Base-by-base conservation (phyloP, 2,888 invertebrate species). In the Pyrocoelia pectoralis region DNA sequence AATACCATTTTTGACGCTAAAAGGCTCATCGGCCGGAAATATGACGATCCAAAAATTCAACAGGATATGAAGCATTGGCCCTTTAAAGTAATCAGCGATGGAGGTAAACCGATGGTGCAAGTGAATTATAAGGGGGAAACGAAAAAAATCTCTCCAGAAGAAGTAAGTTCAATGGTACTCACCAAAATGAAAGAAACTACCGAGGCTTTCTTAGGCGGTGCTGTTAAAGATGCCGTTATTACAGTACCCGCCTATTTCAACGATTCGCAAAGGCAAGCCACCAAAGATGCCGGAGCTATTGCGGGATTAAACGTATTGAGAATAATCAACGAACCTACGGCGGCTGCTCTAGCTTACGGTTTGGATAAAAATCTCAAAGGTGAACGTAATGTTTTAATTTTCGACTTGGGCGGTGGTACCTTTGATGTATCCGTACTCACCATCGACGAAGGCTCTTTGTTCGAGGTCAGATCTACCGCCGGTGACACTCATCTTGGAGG, bases 51-150 rank as follows among this genome's bases (percentile, higher is more conserved):
- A 0, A 88, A 89, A 71, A 91, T 93, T 43, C 91, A 92, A 75
- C 84, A 85, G 28, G 93, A 94, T 78, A 89, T 92, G 85, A 91
- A 91, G 74, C 89, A 90, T 72, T 94, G 94, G 94, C 92, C 94
- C 1, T 94, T 94, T 81, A 86, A 86, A 71, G 89, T 92, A 4
- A 76, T 89, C 66, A 88, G 80, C 72, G 89, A 89, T 56, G 79
- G 82, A 51, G 84, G 87, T 48, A 89, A 89, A 73, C 89, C 89
- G 1, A 89, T 88, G 76, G 87, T 90, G 56, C 84, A 87, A 74
- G 85, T 89, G 0, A 87, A 89, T 70, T 88, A 86, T 79, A 88
- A 88, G 70, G 88, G 88, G 0, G 87, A 87, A 73, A 69, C 70
- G 15, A 89, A 89, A 75, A 80, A 77, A 57, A 89, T 90, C 76